These are phyloP conservation scores for Nannobrachium achirus DNA, from an alignment of 2,113 vertebrate genomes.

Conservation along the genomic window DNA sequence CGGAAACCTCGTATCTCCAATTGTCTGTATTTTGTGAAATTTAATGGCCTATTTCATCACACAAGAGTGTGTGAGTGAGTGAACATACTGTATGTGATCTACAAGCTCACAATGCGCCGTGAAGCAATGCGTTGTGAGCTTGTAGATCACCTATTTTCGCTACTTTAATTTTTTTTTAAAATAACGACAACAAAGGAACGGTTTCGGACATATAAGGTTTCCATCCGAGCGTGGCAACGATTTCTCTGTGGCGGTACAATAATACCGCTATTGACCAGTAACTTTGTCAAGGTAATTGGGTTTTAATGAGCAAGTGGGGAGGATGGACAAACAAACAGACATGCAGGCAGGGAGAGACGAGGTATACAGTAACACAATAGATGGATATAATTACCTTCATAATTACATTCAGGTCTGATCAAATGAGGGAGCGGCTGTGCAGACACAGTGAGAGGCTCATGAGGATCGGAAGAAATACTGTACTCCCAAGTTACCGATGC, in stretches of 20 bases:
- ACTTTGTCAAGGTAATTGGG: constrained; percentile 43
- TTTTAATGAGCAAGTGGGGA: constrained; percentile 52
- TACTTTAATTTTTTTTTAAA: too few relatives aligned
- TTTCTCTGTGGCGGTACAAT: too few relatives aligned
- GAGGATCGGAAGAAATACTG: constrained; percentile 4
- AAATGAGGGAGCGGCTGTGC: constrained; percentile 29
- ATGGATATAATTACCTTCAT: constrained; percentile 64
- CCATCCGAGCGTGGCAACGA: not conserved
- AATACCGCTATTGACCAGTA: constrained; percentile 39
- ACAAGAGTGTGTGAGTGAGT: too few relatives aligned
- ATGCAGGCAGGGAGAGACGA: constrained; percentile 12
- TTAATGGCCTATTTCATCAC: too few relatives aligned
- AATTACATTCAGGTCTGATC: constrained; percentile 50
- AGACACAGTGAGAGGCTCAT: constrained; percentile 19
- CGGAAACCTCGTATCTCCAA: too few relatives aligned
- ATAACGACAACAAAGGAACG: not conserved
- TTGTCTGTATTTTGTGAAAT: too few relatives aligned
- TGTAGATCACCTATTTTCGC: too few relatives aligned
- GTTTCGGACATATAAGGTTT: constrained; percentile 17
- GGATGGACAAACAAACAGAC: constrained; percentile 24
- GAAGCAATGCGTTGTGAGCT: too few relatives aligned
- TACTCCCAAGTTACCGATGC: too few relatives aligned
- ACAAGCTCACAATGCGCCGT: too few relatives aligned
- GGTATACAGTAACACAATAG: constrained; percentile 43
- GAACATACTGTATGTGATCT: too few relatives aligned